These are phyloP conservation scores for Drosophila rhopaloa DNA, from an alignment of 1,140 invertebrate genomes.

Conservation along the genomic window DNA sequence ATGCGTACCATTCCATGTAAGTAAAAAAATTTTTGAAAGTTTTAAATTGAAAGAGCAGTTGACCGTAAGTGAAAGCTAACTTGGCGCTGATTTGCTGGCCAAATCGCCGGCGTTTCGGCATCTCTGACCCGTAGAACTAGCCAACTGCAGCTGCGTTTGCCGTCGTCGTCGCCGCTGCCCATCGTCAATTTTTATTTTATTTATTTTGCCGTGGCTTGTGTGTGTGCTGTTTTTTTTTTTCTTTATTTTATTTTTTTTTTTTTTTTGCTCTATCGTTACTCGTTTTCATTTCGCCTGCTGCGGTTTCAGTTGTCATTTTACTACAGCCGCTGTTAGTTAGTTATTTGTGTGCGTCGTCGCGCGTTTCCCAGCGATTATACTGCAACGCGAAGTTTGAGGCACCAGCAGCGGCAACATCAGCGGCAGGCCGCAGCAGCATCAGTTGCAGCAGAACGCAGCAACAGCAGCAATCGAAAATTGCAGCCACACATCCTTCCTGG, in stretches of 20 bases:
- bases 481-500: constrained; percentile 8
- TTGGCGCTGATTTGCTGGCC: background rate
- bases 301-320: constrained; percentile 82
- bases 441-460: background rate
- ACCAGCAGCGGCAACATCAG: constrained; percentile 4
- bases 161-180: constrained; percentile 42
- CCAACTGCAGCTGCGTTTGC: constrained; percentile 54
- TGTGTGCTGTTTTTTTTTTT: constrained; percentile 28
- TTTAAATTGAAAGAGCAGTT: too few relatives aligned
- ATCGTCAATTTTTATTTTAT: constrained; percentile 53
- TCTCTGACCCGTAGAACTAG: constrained; percentile 45
- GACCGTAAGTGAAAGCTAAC: background rate
- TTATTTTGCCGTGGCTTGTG: constrained; percentile 38
- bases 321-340: constrained; percentile 80
- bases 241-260: constrained; percentile 35
- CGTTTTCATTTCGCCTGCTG: constrained; percentile 78
- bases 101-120: constrained; percentile 18
- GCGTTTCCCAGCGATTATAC: constrained; percentile 15
- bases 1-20: too few relatives aligned
- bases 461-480: too few relatives aligned
- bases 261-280: constrained; percentile 69
- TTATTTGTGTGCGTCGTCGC: constrained; percentile 72
- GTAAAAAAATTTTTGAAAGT: too few relatives aligned
- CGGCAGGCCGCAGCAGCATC: constrained; percentile 13
- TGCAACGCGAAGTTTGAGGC: constrained; percentile 28